phyloP scores from a whole-genome alignment of 2,888 invertebrate genomes.

The Diadromus collaris region DNA sequence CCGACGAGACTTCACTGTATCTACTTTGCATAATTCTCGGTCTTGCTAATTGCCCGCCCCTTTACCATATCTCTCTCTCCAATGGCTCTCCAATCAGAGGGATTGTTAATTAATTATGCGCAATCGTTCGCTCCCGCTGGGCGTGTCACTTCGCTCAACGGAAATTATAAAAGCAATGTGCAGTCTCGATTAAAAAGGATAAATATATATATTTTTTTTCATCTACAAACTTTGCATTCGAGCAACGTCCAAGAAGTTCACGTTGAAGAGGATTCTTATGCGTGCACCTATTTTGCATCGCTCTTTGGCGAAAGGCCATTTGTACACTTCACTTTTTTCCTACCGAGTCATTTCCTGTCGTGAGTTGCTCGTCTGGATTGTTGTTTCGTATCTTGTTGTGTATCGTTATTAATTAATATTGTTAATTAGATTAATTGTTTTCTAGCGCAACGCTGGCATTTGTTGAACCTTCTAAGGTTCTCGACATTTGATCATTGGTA shows the following conservation, averaged over 20 bases:
- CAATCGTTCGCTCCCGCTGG: conserved; percentile 1
- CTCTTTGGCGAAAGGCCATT: conserved; percentile 4
- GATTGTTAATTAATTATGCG: conserved; percentile 9
- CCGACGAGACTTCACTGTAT: neutral
- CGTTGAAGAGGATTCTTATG: neutral
- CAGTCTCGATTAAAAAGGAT: neutral
- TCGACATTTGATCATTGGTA: neutral
- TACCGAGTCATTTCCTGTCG: conserved; percentile 1
- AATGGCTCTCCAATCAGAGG: neutral
- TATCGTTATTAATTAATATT: neutral
- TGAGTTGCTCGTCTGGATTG: neutral
- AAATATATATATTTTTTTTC: neutral
- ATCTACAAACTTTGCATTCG: neutral
- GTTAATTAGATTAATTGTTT: neutral
- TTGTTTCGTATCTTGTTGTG: neutral
- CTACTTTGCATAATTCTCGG: conserved; percentile 11
- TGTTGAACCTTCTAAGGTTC: neutral
- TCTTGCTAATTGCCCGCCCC: conserved; percentile 11
- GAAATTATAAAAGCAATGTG: neutral
- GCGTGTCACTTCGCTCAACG: neutral
- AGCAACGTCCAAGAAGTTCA: neutral
- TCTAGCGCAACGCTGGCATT: neutral
- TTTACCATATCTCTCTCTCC: neutral
- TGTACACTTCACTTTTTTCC: conserved; percentile 7
- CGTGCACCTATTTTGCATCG: neutral